A percentile compares a stretch with the other conserved stretches of the same genome.
These are phyloP conservation scores for Euura lappo DNA, from an alignment of 1,140 invertebrate species.

Conservation along the genomic window DNA sequence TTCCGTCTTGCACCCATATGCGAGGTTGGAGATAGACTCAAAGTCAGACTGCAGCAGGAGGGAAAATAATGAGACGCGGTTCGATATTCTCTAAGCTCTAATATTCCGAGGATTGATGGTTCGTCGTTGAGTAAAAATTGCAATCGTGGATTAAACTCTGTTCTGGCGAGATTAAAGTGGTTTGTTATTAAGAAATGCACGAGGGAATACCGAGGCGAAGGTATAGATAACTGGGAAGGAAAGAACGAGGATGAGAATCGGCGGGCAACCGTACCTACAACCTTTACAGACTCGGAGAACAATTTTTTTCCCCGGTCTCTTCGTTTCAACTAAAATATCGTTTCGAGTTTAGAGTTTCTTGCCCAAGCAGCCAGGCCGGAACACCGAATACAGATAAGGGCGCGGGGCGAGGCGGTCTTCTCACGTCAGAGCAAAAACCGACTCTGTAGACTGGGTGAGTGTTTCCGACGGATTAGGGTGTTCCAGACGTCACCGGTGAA, in stretches of 20 bases:
- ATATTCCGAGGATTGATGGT: constrained; percentile 28
- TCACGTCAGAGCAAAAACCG: neutral
- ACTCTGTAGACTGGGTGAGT: neutral
- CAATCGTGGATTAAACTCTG: constrained; percentile 21
- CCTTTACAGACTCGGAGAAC: neutral
- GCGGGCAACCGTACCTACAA: neutral
- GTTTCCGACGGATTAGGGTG: neutral
- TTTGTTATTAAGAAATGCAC: constrained; percentile 40
- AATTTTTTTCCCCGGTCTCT: neutral
- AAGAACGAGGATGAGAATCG: constrained; percentile 4
- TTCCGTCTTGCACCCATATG: too few species aligned
- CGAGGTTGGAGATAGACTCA: too few species aligned
- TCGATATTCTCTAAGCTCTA: neutral
- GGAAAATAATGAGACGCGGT: neutral
- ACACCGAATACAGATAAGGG: too few species aligned
- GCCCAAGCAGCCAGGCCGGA: too few species aligned
- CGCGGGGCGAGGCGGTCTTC: too few species aligned
- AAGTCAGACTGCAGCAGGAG: too few species aligned
- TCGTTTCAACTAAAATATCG: neutral
- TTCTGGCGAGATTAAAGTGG: constrained; percentile 36
- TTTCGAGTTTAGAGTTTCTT: neutral
- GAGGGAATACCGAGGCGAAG: constrained; percentile 18
- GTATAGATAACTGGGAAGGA: constrained; percentile 18
- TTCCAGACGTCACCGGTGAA: neutral
- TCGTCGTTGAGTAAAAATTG: constrained; percentile 20